Evolutionary conservation across 2,888 invertebrate genomes (phyloP), one percentile per base, ranked within the genome.

Genomic region (Synanthedon formicaeformis): DNA sequence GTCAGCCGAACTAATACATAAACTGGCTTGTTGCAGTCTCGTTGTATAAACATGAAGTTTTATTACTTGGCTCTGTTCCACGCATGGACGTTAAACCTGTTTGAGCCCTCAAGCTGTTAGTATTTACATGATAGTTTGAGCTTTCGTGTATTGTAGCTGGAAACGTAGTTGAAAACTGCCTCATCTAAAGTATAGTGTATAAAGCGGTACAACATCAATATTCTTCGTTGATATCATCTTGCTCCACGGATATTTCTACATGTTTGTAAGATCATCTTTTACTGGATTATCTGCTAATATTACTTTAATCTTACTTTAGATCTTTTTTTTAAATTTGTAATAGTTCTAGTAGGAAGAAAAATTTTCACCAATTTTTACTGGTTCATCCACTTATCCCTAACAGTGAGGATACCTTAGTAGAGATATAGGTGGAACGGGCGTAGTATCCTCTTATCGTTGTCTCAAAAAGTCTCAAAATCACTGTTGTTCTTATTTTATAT

Each of bases 11-110:
- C 45, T 45, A 69, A 73, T 73, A 67, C 73, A 75, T 76, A 78
- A 76, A 76, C 76, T 72, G 73, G 75, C 71, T 69, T 71, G 71
- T 69, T 74, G 76, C 76, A 70, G 78, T 78, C 75, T 78, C 70
- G 72, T 69, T 75, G 73, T 81, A 80, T 78, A 81, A 84, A 85
- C 86, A 84, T 81, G 75, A 80, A 80, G 80, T 83, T 85, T 86
- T 85, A 86, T 85, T 81, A 82, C 79, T 86, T 86, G 86, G 86
- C 86, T 77, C 71, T 77, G 81, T 82, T 86, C 86, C 86, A 86
- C 81, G 80, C 79, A 75, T 70, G 77, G 73, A 72, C 75, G 78
- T 81, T 80, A 79, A 82, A 77, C 78, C 78, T 73, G 71, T 69
- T 65, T 66, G 67, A 77, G 73, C 75, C 73, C 73, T 71, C 64